phyloP scores from a whole-genome alignment of 2,888 invertebrate genomes.

The Tachina grossa region DNA sequence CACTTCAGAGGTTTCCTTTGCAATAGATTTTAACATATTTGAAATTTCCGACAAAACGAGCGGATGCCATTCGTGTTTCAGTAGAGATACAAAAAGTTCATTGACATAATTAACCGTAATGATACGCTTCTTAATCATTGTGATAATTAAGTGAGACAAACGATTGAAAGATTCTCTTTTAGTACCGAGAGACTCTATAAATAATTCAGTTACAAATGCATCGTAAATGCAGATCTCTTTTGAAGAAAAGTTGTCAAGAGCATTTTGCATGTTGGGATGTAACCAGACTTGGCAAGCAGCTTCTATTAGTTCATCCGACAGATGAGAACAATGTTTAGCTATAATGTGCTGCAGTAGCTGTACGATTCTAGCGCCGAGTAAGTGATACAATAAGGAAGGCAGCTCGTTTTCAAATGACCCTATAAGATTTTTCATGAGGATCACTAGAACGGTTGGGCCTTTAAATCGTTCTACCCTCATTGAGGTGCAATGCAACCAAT shows the following conservation, averaged over 20 bases:
- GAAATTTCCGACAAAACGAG: constrained; percentile 76
- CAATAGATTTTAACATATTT: constrained; percentile 75
- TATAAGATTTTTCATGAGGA: constrained; percentile 73
- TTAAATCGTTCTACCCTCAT: constrained; percentile 75
- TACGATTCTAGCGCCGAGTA: constrained; percentile 76
- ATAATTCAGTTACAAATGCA: constrained; percentile 75
- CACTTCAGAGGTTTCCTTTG: constrained; percentile 61
- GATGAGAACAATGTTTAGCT: constrained; percentile 73
- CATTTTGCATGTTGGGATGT: constrained; percentile 59
- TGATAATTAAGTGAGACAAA: constrained; percentile 83
- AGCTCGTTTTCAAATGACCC: constrained; percentile 75
- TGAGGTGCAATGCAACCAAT: constrained; percentile 78
- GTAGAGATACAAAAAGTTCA: constrained; percentile 87
- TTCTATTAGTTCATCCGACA: constrained; percentile 74
- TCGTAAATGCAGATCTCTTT: constrained; percentile 72
- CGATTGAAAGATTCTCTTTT: constrained; percentile 81
- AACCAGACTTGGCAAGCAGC: constrained; percentile 74
- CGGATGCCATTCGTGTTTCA: constrained; percentile 87
- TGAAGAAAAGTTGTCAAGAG: constrained; percentile 10
- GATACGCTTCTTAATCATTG: constrained; percentile 84
- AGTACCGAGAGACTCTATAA: constrained; percentile 75
- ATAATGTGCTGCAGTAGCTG: constrained; percentile 80
- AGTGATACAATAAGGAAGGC: constrained; percentile 78
- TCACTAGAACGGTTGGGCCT: constrained; percentile 64
- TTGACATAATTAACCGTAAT: constrained; percentile 86